Base-by-base conservation (phyloP, 1,140 invertebrate genomes). In the Periplaneta americana region DNA sequence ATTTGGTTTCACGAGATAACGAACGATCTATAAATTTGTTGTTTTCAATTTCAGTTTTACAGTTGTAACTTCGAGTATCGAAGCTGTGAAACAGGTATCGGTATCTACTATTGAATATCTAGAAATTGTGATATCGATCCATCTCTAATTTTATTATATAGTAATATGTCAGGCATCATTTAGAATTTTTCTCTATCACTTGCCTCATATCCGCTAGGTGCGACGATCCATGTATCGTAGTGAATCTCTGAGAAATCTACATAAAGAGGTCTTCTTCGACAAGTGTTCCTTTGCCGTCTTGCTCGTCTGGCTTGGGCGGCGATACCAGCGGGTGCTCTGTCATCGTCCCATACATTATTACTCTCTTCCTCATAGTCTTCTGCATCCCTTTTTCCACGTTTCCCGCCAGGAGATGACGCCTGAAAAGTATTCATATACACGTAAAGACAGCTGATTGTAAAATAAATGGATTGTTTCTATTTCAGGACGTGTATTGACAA, bases 181-280 rank as follows among this genome's bases (percentile, higher is more conserved):
- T n/a, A n/a, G n/a, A n/a, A n/a, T n/a, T n/a, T n/a, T n/a, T n/a
- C n/a, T n/a, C n/a, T n/a, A n/a, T 13, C 76, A 82, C 85, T 85
- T 82, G 90, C 90, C 83, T 93, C 91, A 83, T 93, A 93, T 2
- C 90, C 91, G 0, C 87, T 88, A 3, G 93, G 93, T 28, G 92
- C 92, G 5, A 93, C 91, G 33, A 94, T 91, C 91, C 92, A 93
- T 34, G 90, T 88, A 82, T 93, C 92, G 85, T 92, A 93, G 11
- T 92, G 88, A 35, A 93, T 93, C 81, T 92, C 87, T 5, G 90
- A 86, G 85, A 93, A 93, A 83, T 92, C 89, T 0, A 93, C 89
- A 83, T 91, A 90, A 11, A 93, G 85, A 0, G 92, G 89, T 83
- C 90, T 90, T 80, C 89, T 88, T 82, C 88, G 89, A 83, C 93